These are phyloP conservation scores for Agapornis roseicollis DNA, from an alignment of 2,113 vertebrate species.

Conservation along the genomic window DNA sequence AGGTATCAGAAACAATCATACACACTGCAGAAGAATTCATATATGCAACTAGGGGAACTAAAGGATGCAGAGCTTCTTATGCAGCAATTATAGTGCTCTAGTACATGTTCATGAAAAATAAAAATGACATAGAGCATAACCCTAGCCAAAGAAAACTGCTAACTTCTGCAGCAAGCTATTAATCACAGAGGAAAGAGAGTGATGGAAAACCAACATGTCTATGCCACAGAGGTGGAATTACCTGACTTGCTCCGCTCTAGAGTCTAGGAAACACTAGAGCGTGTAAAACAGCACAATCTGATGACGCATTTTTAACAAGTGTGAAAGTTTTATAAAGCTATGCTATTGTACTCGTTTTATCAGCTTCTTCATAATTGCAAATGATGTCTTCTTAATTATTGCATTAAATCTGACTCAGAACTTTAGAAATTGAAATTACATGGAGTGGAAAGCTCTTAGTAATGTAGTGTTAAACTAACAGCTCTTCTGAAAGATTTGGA, in stretches of 20 bases:
- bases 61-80: neutral
- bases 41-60: neutral
- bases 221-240: neutral
- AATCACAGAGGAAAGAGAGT: neutral
- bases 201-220: neutral
- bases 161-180: neutral
- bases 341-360: neutral
- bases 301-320: neutral
- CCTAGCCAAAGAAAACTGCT: neutral
- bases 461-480: neutral
- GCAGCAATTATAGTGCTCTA: neutral
- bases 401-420: neutral
- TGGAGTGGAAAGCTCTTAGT: neutral
- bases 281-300: neutral
- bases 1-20: neutral
- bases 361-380: neutral
- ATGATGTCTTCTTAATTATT: slow-evolving; percentile 20
- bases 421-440: slow-evolving; percentile 8
- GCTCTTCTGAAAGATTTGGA: neutral
- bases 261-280: neutral
- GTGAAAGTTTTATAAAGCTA: neutral
- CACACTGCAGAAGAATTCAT: neutral
- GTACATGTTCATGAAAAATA: neutral
- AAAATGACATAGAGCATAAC: neutral
- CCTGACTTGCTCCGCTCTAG: neutral